A percentile compares a stretch with the other conserved stretches of the same genome.
Conservation (phyloP, 64 coral and sea anemone genomes). For the Dendronephthya gigantea region DNA sequence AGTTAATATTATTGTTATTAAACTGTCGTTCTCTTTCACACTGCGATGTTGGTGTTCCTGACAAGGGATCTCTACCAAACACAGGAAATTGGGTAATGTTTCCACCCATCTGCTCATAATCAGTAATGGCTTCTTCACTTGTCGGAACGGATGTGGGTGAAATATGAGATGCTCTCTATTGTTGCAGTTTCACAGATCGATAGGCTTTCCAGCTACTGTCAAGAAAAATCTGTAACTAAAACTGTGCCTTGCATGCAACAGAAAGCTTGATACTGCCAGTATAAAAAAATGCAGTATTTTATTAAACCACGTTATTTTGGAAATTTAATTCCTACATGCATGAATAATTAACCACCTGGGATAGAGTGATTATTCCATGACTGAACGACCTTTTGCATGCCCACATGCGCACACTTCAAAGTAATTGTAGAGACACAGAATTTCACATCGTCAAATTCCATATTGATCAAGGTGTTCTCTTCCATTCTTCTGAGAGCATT, state of each 20-base stretch:
- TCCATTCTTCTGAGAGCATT: constrained; percentile 42
- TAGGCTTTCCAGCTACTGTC: not conserved
- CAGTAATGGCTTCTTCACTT: constrained; percentile 6
- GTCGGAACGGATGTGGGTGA: not conserved
- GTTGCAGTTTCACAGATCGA: not conserved
- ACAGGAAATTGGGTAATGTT: constrained; percentile 17
- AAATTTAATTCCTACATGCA: not conserved
- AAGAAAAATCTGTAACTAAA: too few relatives aligned
- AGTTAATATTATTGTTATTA: constrained; percentile 2
- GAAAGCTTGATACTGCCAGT: too few relatives aligned
- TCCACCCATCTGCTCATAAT: constrained; percentile 22
- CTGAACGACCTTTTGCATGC: constrained; percentile 31
- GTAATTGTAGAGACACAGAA: constrained; percentile 35
- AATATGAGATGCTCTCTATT: not conserved
- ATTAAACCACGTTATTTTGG: too few relatives aligned
- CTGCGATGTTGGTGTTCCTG: not conserved
- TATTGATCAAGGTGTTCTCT: constrained; percentile 40
- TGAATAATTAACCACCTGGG: constrained; percentile 15
- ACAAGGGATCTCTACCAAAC: constrained; percentile 38
- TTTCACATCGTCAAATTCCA: constrained; percentile 41
- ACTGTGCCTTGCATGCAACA: too few relatives aligned
- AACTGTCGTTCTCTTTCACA: constrained; percentile 1
- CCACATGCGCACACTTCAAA: constrained; percentile 29
- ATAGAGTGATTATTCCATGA: constrained; percentile 55
- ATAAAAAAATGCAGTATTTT: too few relatives aligned